Percentiles rank a stretch among this genome's conserved stretches.
Conservation (phyloP, 30 jellyfish, hydroid and myxozoan genomes). For the Hydractinia echinata region DNA sequence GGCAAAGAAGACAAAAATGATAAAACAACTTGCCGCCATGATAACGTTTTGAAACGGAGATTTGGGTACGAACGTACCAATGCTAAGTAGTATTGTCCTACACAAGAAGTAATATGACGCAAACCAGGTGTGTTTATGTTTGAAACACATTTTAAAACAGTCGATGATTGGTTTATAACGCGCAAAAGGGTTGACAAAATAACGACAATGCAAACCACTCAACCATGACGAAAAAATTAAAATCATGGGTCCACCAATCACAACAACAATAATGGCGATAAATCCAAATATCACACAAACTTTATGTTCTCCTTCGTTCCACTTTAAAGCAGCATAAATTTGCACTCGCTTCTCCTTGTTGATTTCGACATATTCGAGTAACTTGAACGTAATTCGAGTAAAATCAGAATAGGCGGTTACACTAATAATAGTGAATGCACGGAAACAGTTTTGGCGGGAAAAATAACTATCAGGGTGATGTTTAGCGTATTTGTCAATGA, state of each 20-base stretch:
- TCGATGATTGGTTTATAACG: conserved; percentile 3
- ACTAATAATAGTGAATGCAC: conserved; percentile 61
- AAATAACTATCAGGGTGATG: conserved; percentile 30
- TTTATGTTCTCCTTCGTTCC: neutral
- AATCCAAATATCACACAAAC: neutral
- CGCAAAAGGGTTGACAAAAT: neutral
- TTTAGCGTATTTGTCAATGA: conserved; percentile 20
- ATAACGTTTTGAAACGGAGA: neutral
- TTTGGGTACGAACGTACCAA: conserved; percentile 1
- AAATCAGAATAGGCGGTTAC: conserved; percentile 63
- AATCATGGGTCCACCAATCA: conserved; percentile 8
- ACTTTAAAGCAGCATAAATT: neutral
- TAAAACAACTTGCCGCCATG: neutral
- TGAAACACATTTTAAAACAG: neutral
- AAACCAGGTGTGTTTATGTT: neutral
- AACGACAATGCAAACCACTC: conserved; percentile 3
- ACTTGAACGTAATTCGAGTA: conserved; percentile 61
- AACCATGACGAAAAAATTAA: neutral
- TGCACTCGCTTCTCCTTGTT: neutral
- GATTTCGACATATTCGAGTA: conserved; percentile 42
- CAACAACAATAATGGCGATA: conserved; percentile 13
- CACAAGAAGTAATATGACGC: neutral
- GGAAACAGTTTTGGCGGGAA: conserved; percentile 36
- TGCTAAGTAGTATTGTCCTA: neutral
- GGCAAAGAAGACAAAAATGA: conserved; percentile 1